Conservation (phyloP, 2,888 invertebrate genomes). For the Dolichomitus sp. region DNA sequence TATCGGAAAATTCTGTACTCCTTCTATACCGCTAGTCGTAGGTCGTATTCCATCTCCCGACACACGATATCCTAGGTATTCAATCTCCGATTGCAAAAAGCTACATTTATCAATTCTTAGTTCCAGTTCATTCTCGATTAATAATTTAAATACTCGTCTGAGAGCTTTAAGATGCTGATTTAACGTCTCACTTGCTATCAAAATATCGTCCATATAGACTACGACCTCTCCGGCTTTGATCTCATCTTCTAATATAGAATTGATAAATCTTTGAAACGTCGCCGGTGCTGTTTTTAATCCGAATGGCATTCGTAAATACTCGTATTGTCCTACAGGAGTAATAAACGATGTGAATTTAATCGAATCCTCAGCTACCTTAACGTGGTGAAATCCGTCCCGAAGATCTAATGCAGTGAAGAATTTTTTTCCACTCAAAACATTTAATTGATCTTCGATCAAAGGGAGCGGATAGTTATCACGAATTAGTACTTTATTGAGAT, state of each 20-base stretch:
- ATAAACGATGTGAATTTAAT: slow-evolving; percentile 60
- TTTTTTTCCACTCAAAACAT: slow-evolving; percentile 49
- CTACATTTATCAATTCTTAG: slow-evolving; percentile 65
- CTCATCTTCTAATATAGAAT: neutral
- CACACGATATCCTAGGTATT: slow-evolving; percentile 63
- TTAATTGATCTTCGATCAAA: slow-evolving; percentile 65
- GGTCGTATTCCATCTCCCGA: slow-evolving; percentile 28
- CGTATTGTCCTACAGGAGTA: slow-evolving; percentile 17
- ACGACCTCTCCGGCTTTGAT: neutral
- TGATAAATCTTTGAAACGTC: neutral
- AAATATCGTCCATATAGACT: too few species aligned
- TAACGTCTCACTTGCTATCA: too few species aligned
- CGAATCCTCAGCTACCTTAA: slow-evolving; percentile 56
- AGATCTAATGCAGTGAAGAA: slow-evolving; percentile 68
- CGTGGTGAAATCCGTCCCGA: slow-evolving; percentile 68
- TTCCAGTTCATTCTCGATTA: slow-evolving; percentile 49
- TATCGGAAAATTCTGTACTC: slow-evolving; percentile 27
- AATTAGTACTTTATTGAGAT: slow-evolving; percentile 57
- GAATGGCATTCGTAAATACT: neutral
- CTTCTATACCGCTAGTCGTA: slow-evolving; percentile 21
- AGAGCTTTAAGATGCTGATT: too few species aligned
- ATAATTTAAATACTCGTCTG: neutral
- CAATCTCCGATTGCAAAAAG: slow-evolving; percentile 55
- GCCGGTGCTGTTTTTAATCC: neutral
- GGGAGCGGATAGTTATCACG: slow-evolving; percentile 63